Percentiles rank a stretch among this genome's conserved stretches.
Conservation (phyloP, 1,140 invertebrate species). For the Bactericera cockerelli region DNA sequence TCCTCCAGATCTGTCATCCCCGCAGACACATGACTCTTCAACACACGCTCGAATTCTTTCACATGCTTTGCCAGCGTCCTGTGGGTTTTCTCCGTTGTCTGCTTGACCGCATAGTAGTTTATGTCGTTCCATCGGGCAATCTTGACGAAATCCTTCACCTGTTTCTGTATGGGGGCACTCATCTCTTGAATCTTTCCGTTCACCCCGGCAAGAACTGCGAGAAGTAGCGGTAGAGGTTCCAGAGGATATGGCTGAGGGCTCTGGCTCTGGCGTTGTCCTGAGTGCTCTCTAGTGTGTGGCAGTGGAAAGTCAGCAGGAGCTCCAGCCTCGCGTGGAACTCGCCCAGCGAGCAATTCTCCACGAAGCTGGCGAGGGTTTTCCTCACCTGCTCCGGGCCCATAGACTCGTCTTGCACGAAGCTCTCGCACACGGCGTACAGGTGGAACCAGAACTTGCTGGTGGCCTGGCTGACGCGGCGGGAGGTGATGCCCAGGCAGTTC, state of each 20-base stretch:
- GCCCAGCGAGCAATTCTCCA: slow-evolving; percentile 67
- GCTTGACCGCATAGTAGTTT: slow-evolving; percentile 85
- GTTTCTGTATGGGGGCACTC: slow-evolving; percentile 71
- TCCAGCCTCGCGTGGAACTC: slow-evolving; percentile 69
- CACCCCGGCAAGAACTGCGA: slow-evolving; percentile 55
- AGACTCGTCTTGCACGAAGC: slow-evolving; percentile 24
- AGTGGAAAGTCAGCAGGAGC: slow-evolving; percentile 60
- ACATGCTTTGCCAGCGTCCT: slow-evolving; percentile 72
- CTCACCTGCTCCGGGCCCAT: background rate
- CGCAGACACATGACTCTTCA: slow-evolving; percentile 35
- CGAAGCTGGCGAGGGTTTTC: slow-evolving; percentile 41
- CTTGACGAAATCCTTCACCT: slow-evolving; percentile 84
- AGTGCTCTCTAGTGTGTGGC: slow-evolving; percentile 43
- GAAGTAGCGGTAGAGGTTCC: slow-evolving; percentile 79
- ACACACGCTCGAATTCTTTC: slow-evolving; percentile 47
- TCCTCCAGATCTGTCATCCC: slow-evolving; percentile 19
- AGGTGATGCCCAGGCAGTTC: slow-evolving; percentile 27
- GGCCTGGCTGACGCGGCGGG: slow-evolving; percentile 38
- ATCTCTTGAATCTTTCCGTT: slow-evolving; percentile 43
- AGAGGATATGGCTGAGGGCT: slow-evolving; percentile 42
- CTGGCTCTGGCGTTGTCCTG: slow-evolving; percentile 30
- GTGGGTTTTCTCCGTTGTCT: slow-evolving; percentile 73
- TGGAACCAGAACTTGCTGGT: slow-evolving; percentile 81
- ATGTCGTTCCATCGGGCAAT: slow-evolving; percentile 87
- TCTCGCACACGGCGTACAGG: slow-evolving; percentile 52